Conservation (phyloP, 1,140 invertebrate species). For the Drosophila nikananu region DNA sequence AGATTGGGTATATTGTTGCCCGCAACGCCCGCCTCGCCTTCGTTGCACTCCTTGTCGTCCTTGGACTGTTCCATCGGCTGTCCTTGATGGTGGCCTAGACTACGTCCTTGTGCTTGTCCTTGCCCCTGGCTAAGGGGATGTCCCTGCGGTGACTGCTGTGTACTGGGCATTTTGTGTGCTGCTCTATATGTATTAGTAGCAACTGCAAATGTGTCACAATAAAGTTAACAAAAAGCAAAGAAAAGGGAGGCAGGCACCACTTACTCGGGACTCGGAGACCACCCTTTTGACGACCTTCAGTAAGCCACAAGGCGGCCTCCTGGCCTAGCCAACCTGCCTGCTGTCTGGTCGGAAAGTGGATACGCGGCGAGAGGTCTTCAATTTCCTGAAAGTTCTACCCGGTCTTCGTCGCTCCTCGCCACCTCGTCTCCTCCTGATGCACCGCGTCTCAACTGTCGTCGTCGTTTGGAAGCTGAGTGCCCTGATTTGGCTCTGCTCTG, state of each 20-base stretch:
- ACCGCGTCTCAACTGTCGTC: background rate
- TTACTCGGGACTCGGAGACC: slow-evolving; percentile 13
- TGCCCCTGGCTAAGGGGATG: slow-evolving; percentile 10
- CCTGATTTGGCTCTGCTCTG: background rate
- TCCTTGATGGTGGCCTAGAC: slow-evolving; percentile 5
- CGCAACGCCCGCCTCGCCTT: background rate
- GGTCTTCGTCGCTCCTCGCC: background rate
- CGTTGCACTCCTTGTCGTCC: slow-evolving; percentile 43
- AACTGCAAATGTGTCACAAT: slow-evolving; percentile 5
- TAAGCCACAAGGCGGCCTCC: background rate
- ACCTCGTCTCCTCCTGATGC: background rate
- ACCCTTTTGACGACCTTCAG: background rate
- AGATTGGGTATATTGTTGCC: slow-evolving; percentile 88
- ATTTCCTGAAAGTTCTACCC: slow-evolving; percentile 14
- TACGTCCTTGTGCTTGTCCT: slow-evolving; percentile 14
- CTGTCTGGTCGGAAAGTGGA: background rate
- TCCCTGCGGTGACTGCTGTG: slow-evolving; percentile 49
- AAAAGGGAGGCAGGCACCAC: background rate
- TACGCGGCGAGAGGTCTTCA: background rate
- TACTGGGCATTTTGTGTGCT: slow-evolving; percentile 60
- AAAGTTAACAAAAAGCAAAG: background rate
- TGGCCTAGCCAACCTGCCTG: background rate
- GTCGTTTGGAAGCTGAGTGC: background rate
- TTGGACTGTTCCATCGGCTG: slow-evolving; percentile 34
- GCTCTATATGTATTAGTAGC: too few species aligned